phyloP scores from a whole-genome alignment of 2,888 invertebrate genomes.

The Callyntrura sp. region DNA sequence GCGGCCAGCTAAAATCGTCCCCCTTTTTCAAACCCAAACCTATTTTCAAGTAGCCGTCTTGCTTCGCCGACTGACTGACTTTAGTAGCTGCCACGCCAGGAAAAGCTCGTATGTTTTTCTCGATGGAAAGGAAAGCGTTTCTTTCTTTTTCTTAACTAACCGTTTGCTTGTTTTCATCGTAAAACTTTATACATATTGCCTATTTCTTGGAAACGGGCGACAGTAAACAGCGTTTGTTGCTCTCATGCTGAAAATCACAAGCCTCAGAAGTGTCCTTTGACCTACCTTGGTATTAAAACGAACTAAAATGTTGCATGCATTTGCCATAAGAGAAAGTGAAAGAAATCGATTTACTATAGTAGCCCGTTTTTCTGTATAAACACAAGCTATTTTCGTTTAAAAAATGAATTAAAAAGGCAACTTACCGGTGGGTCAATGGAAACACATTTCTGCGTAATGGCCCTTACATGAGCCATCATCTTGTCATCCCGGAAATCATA shows the following conservation, averaged over 20 bases:
- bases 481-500: constrained; percentile 98
- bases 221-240: constrained; percentile 47
- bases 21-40: constrained; percentile 27
- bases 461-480: constrained; percentile 96
- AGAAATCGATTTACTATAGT: not conserved
- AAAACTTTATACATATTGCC: too few relatives aligned
- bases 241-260: constrained; percentile 43
- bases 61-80: constrained; percentile 67
- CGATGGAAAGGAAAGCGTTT: constrained; percentile 33
- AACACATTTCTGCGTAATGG: constrained; percentile 94
- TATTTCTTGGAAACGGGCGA: constrained; percentile 14
- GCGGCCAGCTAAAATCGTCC: constrained; percentile 58
- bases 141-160: not conserved
- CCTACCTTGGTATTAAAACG: constrained; percentile 53
- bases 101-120: constrained; percentile 30
- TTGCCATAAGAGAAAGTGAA: constrained; percentile 12
- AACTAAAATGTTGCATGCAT: constrained; percentile 46
- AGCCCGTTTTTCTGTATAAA: constrained; percentile 20
- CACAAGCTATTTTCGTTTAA: constrained; percentile 8
- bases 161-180: constrained; percentile 52
- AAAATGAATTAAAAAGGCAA: constrained; percentile 60
- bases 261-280: constrained; percentile 15
- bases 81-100: not conserved
- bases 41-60: constrained; percentile 68
- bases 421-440: constrained; percentile 86